These are phyloP conservation scores for Strix aluco DNA, from an alignment of 2,113 vertebrate species.

Conservation along the genomic window DNA sequence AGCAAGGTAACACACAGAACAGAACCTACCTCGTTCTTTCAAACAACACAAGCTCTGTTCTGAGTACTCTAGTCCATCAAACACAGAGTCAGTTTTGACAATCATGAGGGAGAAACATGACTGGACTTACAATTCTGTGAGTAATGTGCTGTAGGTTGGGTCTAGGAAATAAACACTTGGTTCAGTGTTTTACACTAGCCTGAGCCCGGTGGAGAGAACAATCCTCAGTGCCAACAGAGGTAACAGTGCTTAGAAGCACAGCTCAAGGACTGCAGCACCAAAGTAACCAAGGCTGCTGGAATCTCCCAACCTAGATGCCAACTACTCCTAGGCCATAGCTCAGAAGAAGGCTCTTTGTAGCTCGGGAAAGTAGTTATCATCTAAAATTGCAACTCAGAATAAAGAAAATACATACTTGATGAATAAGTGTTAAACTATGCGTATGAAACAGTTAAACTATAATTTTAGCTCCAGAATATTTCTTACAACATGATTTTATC, in stretches of 20 bases:
- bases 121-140: background rate
- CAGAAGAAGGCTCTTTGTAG: background rate
- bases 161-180: background rate
- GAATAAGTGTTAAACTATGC: background rate
- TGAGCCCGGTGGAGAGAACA: background rate
- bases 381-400: background rate
- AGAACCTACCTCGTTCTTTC: background rate
- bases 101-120: background rate
- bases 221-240: background rate
- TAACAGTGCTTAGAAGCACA: background rate
- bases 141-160: background rate
- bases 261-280: background rate
- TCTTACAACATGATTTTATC: background rate
- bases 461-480: background rate
- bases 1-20: background rate
- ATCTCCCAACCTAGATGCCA: background rate
- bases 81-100: background rate
- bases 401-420: background rate
- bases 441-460: background rate
- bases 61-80: background rate
- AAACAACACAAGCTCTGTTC: background rate
- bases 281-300: background rate
- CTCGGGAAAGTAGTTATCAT: background rate
- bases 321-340: background rate
- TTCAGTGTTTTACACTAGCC: background rate